Base-by-base conservation (phyloP, 2,797 vertebrate species). In the Sebastes hubbsi region DNA sequence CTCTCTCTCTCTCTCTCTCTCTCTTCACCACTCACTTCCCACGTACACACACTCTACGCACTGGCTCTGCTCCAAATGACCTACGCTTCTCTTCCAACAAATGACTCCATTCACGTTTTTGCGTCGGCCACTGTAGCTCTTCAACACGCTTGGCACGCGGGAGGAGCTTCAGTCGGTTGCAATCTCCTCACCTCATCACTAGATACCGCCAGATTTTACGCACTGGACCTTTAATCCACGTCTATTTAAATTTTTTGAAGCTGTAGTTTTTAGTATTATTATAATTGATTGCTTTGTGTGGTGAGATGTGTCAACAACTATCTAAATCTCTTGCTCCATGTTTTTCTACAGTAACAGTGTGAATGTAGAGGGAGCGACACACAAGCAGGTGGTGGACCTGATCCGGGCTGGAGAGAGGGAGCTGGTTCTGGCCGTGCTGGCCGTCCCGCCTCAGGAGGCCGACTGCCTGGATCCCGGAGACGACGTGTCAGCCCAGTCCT, bases 331-430 rank as follows among this genome's bases (percentile, higher is more conserved):
- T 60, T 29, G 72, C n/a, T 65, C 8, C 24, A 4, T 68, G 38
- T 24, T 71, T 42, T 88, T 82, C 25, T 4, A 75, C 79, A 99
- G 98, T 74, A 99, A 99, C 2, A 96, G 97, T 8, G 97, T 99
- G 90, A 99, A 98, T 14, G 98, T 99, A 2, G 98, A 99, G 34
- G 98, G 98, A 25, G 97, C 98, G 1, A 99, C 98, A 0, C 98
- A 99, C 93, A 99, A 99, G 95, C 98, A 99, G 90, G 98, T 99
- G 94, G 98, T 99, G 91, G 98, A 99, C 80, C 96, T 99, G 94
- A 99, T 99, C 91, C 97, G 98, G 0, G 98, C 97, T 0, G 98
- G 98, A 0, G 98, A 99, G 94, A 95, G 96, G 91, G 97, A 99
- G 92, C 92, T 99, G 81, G 95, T 97, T 34, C 94, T 99, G 78